Evolutionary conservation across 2,888 invertebrate genomes (phyloP).

Genomic region (Protonemura montana): DNA sequence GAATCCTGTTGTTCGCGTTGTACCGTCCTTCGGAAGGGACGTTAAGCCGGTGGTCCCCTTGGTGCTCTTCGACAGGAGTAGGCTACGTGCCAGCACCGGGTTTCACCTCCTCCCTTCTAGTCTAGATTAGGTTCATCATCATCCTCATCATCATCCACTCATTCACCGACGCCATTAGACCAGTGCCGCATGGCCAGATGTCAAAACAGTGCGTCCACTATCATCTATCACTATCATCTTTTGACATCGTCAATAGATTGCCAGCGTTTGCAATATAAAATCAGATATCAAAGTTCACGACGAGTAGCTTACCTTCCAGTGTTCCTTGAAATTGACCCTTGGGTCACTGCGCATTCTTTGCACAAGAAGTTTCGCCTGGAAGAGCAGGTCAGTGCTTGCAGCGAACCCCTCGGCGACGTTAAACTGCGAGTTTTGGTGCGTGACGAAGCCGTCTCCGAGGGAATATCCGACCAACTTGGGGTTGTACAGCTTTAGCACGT

Average conservation of each 20-base stretch:
- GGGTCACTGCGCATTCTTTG: conserved; percentile 69
- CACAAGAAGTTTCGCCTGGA: conserved; percentile 75
- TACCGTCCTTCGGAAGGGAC: too few relatives aligned
- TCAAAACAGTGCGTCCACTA: too few relatives aligned
- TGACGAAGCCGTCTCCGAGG: conserved; percentile 73
- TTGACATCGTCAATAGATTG: neutral
- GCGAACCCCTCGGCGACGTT: conserved; percentile 79
- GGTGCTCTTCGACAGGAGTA: too few relatives aligned
- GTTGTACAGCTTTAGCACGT: conserved; percentile 27
- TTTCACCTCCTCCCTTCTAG: too few relatives aligned
- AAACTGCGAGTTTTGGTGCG: conserved; percentile 68
- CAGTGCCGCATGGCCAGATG: too few relatives aligned
- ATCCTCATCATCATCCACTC: too few relatives aligned
- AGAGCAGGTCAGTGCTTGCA: conserved; percentile 73
- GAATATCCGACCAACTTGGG: neutral
- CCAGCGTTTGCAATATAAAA: too few relatives aligned
- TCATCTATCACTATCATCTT: neutral
- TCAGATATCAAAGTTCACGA: neutral
- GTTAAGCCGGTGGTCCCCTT: too few relatives aligned
- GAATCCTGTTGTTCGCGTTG: too few relatives aligned
- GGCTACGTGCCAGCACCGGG: too few relatives aligned
- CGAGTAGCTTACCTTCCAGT: conserved; percentile 70
- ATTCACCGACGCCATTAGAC: too few relatives aligned
- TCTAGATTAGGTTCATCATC: too few relatives aligned
- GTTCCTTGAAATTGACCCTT: conserved; percentile 66